Evolutionary conservation across 1,140 invertebrate species (phyloP).

Genomic region (Euwallacea fornicatus): DNA sequence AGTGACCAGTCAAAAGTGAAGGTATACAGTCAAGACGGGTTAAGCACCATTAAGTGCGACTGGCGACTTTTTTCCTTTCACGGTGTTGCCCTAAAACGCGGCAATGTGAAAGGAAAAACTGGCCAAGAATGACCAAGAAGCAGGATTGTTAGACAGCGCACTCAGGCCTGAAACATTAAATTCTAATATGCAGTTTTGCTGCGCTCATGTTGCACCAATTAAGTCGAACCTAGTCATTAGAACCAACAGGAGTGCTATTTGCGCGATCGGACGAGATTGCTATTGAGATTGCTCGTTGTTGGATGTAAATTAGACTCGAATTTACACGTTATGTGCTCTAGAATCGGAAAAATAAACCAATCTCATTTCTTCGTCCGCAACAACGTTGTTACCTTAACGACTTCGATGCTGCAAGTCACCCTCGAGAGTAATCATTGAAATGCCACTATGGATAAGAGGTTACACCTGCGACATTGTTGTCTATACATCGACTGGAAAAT

Average conservation of each 20-base stretch:
- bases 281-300: constrained; percentile 1
- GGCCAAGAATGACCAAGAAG: neutral
- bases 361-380: no score
- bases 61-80: constrained; percentile 17
- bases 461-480: no score
- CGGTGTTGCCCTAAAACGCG: constrained; percentile 18
- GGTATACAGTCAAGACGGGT: constrained; percentile 10
- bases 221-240: constrained; percentile 19
- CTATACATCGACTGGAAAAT: no score
- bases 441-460: no score
- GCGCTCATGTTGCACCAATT: constrained; percentile 26
- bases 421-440: no score
- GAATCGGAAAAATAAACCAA: no score
- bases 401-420: no score
- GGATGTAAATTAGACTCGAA: neutral
- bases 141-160: constrained; percentile 20
- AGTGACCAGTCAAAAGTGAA: constrained; percentile 17
- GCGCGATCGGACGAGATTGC: neutral
- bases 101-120: constrained; percentile 20
- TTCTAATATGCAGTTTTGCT: constrained; percentile 21
- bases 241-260: neutral
- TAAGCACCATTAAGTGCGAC: constrained; percentile 22
- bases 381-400: no score
- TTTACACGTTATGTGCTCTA: no score
- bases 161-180: constrained; percentile 29